Evolutionary conservation across 2,797 vertebrate species (phyloP), one percentile per base, ranked within the genome.

Genomic region (Cheirogaleus major): DNA sequence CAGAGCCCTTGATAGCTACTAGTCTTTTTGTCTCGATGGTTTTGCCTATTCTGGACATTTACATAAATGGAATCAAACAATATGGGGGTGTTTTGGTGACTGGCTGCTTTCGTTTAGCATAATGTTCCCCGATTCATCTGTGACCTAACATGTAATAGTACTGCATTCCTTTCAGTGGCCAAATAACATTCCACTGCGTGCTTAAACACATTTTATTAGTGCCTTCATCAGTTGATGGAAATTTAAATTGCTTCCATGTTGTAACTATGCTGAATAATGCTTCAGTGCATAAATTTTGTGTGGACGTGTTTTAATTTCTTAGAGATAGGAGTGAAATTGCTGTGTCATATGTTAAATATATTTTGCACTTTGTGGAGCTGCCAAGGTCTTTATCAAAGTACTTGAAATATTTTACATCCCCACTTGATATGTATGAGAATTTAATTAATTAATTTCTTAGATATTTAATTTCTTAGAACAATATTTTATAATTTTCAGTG

Each of bases 391-490:
- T 43, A 50, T 70, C 59, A 45, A 10, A 61, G 48, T 32, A 20
- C 4, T 32, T 52, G 25, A 6, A 6, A 6, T 14, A 52, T 48
- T 79, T 72, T 65, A 45, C 6, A 65, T 59, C 38, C 55, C 18
- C 27, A 4, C 27, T 0, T 0, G 10, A 41, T 20, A 0, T 1
- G 8, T 15, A 9, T 50, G 35, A 32, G 32, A n/a, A n/a, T n/a
- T n/a, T n/a, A n/a, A n/a, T n/a, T n/a, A n/a, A n/a, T n/a, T n/a
- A n/a, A n/a, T n/a, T n/a, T n/a, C n/a, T n/a, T 76, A 69, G 15
- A 25, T 30, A 48, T 95, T 95, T 52, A 67, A 95, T 78, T 86
- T 84, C 55, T 76, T 84, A n/a, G 78, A 73, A 89, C 8, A 90
- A 2, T 38, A 27, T 52, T 55, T 35, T 20, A 1, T 45, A 89